Conservation (phyloP, 2,797 vertebrate genomes). For the Pangasius sanitwongsei region DNA sequence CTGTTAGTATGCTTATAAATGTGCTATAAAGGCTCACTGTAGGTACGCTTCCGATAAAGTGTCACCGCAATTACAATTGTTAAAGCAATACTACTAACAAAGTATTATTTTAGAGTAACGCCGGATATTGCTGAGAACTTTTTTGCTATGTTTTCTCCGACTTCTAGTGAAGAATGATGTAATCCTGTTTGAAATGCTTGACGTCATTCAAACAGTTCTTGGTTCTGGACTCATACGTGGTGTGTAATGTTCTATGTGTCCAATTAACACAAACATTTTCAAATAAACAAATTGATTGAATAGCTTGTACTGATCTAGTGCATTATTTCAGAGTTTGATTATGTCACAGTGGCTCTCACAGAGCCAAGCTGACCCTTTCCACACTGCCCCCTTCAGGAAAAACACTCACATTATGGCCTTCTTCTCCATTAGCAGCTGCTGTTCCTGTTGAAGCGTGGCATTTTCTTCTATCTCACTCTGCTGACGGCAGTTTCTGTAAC, state of each 20-base stretch:
- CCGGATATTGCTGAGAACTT: background rate
- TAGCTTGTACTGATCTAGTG: background rate
- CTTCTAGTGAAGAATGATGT: background rate
- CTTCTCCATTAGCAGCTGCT: constrained; percentile 67
- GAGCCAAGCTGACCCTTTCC: background rate
- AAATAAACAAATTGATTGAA: background rate
- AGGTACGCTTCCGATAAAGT: background rate
- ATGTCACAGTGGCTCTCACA: background rate
- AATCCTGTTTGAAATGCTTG: background rate
- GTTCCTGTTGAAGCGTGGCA: constrained; percentile 58
- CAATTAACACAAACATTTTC: background rate
- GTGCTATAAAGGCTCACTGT: background rate
- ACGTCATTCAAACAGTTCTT: background rate
- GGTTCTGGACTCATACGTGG: background rate
- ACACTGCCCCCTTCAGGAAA: constrained; percentile 25
- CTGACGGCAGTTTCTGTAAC: constrained; percentile 62
- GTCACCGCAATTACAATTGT: background rate
- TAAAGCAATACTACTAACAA: background rate
- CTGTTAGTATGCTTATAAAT: background rate
- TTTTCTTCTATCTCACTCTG: constrained; percentile 68
- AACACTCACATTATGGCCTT: constrained; percentile 74
- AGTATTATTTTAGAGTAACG: background rate
- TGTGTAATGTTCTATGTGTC: background rate
- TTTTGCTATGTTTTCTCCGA: background rate
- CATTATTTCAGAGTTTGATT: background rate